phyloP scores from a whole-genome alignment of 2,797 vertebrate species.

The Hippocampus kuda region DNA sequence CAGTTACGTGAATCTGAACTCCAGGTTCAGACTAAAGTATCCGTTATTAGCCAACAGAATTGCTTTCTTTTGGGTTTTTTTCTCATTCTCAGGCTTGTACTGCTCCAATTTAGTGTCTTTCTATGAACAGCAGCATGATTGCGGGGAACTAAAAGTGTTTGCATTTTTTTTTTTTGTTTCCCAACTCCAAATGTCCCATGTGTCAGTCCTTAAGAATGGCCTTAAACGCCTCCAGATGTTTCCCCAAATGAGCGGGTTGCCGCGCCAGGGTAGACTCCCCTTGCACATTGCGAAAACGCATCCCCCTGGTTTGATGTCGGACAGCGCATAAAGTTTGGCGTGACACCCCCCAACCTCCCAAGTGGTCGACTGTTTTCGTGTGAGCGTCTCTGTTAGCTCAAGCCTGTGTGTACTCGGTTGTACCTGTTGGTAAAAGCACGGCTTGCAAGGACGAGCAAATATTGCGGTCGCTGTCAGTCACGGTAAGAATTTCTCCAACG shows the following conservation, averaged over 20 bases:
- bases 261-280: conserved; percentile 57
- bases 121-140: conserved; percentile 14
- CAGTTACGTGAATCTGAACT: background rate
- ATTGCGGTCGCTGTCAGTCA: conserved; percentile 33
- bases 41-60: background rate
- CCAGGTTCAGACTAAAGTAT: background rate
- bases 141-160: conserved; percentile 38
- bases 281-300: conserved; percentile 39
- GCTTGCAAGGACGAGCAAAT: conserved; percentile 47
- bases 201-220: conserved; percentile 49
- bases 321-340: conserved; percentile 30
- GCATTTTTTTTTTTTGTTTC: conserved; percentile 55
- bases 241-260: conserved; percentile 52
- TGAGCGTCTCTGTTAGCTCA: conserved; percentile 30
- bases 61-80: background rate
- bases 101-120: conserved; percentile 19
- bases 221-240: conserved; percentile 70
- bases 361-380: conserved; percentile 42
- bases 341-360: conserved; percentile 12
- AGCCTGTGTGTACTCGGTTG: conserved; percentile 18
- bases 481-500: conserved; percentile 19
- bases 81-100: background rate
- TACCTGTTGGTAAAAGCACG: conserved; percentile 42
- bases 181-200: conserved; percentile 52
- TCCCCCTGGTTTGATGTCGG: conserved; percentile 57